phyloP scores from a whole-genome alignment of 2,113 vertebrate species.

The Megaleporinus macrocephalus region DNA sequence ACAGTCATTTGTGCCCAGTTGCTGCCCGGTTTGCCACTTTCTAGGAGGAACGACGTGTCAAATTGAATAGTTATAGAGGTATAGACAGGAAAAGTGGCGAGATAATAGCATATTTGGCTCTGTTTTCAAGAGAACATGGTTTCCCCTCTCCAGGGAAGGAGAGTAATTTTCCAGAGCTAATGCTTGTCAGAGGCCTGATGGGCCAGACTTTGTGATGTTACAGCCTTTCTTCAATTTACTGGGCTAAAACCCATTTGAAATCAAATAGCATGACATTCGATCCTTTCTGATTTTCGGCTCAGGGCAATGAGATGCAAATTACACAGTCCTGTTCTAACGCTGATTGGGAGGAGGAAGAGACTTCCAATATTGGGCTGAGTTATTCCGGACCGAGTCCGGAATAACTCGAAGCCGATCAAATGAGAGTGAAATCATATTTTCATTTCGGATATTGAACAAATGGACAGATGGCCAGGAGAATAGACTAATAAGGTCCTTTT shows the following conservation, averaged over 20 bases:
- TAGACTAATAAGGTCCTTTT: conserved; percentile 33
- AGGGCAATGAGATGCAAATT: conserved; percentile 59
- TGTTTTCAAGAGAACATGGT: conserved; percentile 43
- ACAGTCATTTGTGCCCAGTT: conserved; percentile 26
- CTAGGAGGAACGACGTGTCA: conserved; percentile 29
- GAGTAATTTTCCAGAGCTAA: conserved; percentile 55
- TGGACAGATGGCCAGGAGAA: not conserved
- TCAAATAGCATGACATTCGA: conserved; percentile 51
- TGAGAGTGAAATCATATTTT: conserved; percentile 49
- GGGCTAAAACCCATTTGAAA: conserved; percentile 44
- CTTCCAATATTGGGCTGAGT: conserved; percentile 22
- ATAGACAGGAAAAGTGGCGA: conserved; percentile 36
- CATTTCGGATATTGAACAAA: conserved; percentile 47
- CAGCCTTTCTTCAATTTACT: conserved; percentile 50
- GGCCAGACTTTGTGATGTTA: conserved; percentile 39
- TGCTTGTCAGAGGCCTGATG: conserved; percentile 50
- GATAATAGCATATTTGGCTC: conserved; percentile 53
- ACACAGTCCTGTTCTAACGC: conserved; percentile 42
- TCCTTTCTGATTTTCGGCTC: conserved; percentile 47
- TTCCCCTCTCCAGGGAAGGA: conserved; percentile 42
- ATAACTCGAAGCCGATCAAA: conserved; percentile 48
- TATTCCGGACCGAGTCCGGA: conserved; percentile 30
- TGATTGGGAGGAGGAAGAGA: conserved; percentile 35
- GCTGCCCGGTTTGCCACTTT: conserved; percentile 36
- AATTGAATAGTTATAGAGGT: conserved; percentile 42